A percentile compares a stretch with the other conserved stretches of the same genome.
These are phyloP conservation scores for Pterocles orientalis DNA, from an alignment of 2,113 vertebrate genomes.

Conservation along the genomic window DNA sequence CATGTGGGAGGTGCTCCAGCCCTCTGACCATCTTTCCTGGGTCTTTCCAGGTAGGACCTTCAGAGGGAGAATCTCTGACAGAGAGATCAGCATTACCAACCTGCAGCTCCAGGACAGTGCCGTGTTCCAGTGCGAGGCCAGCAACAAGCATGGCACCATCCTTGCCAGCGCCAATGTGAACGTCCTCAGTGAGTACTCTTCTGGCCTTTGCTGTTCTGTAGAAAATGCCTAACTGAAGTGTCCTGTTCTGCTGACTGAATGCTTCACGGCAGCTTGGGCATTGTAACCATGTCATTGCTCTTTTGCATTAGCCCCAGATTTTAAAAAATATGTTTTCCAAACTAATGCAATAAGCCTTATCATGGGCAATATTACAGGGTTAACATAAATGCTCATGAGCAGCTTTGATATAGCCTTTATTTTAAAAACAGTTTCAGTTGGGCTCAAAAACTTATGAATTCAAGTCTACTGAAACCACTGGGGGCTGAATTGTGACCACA, in stretches of 20 bases:
- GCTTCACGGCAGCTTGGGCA: not conserved
- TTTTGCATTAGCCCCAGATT: not conserved
- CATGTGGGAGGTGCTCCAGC: too few species aligned
- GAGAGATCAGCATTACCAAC: conserved; percentile 83
- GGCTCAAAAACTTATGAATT: not conserved
- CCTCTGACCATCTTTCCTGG: not conserved
- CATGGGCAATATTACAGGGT: fast-evolving
- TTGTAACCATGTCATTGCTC: not conserved
- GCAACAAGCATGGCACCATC: conserved; percentile 87
- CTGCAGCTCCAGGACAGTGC: conserved; percentile 85
- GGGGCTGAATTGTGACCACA: not conserved
- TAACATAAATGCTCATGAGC: not conserved
- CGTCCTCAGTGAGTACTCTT: conserved; percentile 84
- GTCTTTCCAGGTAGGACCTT: conserved; percentile 57
- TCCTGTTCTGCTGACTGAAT: not conserved
- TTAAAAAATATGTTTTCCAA: not conserved
- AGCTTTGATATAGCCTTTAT: not conserved
- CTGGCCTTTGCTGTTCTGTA: fast-evolving
- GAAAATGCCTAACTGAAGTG: fast-evolving
- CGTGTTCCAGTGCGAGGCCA: conserved; percentile 92
- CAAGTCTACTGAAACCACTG: not conserved
- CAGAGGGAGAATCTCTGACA: conserved; percentile 59
- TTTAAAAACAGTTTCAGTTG: not conserved
- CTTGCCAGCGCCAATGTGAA: conserved; percentile 90
- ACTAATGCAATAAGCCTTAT: not conserved